Conservation (phyloP, 1,140 invertebrate species). For the Drosophila oshimai region DNA sequence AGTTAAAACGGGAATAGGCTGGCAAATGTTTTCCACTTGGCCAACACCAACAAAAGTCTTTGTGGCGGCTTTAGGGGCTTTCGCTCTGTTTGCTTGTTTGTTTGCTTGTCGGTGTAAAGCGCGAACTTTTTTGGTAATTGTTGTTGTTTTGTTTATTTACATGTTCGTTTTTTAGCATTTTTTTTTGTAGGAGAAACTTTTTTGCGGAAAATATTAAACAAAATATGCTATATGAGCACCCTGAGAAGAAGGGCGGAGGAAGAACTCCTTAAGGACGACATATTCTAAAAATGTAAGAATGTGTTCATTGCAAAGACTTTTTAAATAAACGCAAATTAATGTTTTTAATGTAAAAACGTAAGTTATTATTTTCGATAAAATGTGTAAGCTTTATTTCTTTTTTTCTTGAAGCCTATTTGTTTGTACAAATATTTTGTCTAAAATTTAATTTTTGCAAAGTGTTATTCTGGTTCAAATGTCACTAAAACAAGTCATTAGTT, state of each 20-base stretch:
- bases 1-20: conserved; percentile 36
- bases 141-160: conserved; percentile 29
- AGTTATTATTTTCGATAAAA: no score
- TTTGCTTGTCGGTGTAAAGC: conserved; percentile 38
- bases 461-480: no score
- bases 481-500: no score
- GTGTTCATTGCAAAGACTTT: no score
- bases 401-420: no score
- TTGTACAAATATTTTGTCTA: no score
- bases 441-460: no score
- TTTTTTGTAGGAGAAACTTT: conserved; percentile 57
- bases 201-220: conserved; percentile 48
- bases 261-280: no score
- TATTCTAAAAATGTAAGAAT: no score
- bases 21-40: conserved; percentile 74
- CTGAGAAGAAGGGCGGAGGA: background rate
- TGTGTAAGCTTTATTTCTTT: no score
- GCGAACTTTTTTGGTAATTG: conserved; percentile 43
- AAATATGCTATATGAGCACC: conserved; percentile 35
- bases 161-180: conserved; percentile 29
- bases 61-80: conserved; percentile 32
- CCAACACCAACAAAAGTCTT: conserved; percentile 59
- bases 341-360: no score
- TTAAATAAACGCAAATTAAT: background rate
- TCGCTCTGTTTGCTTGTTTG: conserved; percentile 28